Evolutionary conservation across 2,888 invertebrate species (phyloP).

Genomic region (Calliphora vomitoria): DNA sequence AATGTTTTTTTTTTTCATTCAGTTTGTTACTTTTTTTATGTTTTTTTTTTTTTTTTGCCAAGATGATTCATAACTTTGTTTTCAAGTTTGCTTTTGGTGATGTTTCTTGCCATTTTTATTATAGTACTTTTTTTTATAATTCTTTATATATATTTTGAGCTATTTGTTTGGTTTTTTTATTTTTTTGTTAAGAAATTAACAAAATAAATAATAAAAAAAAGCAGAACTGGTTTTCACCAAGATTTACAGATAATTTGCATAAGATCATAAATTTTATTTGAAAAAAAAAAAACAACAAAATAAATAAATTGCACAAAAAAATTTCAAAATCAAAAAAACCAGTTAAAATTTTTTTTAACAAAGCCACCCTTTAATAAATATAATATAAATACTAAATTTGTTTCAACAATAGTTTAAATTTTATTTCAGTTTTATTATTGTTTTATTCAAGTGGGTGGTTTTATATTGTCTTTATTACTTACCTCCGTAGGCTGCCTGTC

Average conservation of each 20-base stretch:
- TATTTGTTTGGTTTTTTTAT: slow-evolving; percentile 10
- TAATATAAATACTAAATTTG: too few relatives aligned
- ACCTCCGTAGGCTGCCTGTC: slow-evolving; percentile 8
- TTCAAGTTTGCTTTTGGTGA: slow-evolving; percentile 50
- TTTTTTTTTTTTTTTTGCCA: background rate
- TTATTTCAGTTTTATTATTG: background rate
- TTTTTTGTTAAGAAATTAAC: slow-evolving; percentile 37
- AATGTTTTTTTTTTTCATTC: background rate
- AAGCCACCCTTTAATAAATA: too few relatives aligned
- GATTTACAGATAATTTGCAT: slow-evolving; percentile 49
- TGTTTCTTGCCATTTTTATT: slow-evolving; percentile 22
- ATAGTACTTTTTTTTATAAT: slow-evolving; percentile 19
- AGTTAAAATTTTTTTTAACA: background rate
- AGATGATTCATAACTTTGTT: slow-evolving; percentile 59
- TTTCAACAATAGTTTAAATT: too few relatives aligned
- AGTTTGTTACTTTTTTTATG: background rate
- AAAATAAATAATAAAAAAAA: slow-evolving; percentile 28
- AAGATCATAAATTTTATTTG: slow-evolving; percentile 44
- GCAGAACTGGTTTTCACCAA: slow-evolving; percentile 55
- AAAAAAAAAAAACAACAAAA: slow-evolving; percentile 15
- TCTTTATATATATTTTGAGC: slow-evolving; percentile 9
- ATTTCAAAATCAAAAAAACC: background rate
- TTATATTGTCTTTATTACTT: background rate
- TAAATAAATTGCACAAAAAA: slow-evolving; percentile 1
- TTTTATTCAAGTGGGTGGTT: slow-evolving; percentile 29